Evolutionary conservation across 2,888 invertebrate species (phyloP).

Genomic region (Crocallis elinguaria): DNA sequence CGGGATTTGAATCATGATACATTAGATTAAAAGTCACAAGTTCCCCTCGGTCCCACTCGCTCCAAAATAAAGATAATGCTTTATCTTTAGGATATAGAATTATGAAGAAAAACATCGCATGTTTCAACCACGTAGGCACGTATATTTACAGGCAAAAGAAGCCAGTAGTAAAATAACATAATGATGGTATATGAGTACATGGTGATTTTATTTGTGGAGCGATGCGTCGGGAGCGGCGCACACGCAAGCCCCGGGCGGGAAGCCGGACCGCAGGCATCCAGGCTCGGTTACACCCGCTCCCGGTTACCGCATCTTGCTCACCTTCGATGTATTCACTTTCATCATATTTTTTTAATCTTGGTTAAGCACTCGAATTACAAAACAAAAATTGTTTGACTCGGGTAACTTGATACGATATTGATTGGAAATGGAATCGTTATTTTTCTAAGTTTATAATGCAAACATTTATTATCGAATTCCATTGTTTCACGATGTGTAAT

Average conservation of each 20-base stretch:
- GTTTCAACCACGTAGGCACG: slow-evolving; percentile 14
- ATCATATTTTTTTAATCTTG: slow-evolving; percentile 50
- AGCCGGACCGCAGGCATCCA: slow-evolving; percentile 60
- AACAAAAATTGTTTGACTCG: slow-evolving; percentile 38
- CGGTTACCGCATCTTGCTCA: slow-evolving; percentile 62
- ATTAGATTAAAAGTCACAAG: no score
- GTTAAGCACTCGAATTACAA: slow-evolving; percentile 49
- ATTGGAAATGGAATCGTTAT: slow-evolving; percentile 17
- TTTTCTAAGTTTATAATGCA: background rate
- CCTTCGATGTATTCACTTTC: slow-evolving; percentile 68
- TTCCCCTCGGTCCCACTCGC: no score
- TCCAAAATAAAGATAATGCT: no score
- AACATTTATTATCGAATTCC: background rate
- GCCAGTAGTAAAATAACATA: slow-evolving; percentile 35
- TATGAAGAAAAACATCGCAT: background rate
- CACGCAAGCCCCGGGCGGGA: slow-evolving; percentile 22
- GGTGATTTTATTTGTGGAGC: slow-evolving; percentile 25
- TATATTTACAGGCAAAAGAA: slow-evolving; percentile 25
- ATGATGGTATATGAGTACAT: slow-evolving; percentile 18
- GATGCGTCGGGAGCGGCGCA: slow-evolving; percentile 35
- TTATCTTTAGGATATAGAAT: no score
- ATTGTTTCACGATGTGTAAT: background rate
- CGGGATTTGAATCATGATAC: no score
- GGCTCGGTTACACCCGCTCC: slow-evolving; percentile 64
- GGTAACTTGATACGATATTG: slow-evolving; percentile 33